Percentiles rank a stretch among this genome's conserved stretches.
These are phyloP conservation scores for Limnodromus scolopaceus DNA, from an alignment of 2,797 vertebrate species.

Conservation along the genomic window DNA sequence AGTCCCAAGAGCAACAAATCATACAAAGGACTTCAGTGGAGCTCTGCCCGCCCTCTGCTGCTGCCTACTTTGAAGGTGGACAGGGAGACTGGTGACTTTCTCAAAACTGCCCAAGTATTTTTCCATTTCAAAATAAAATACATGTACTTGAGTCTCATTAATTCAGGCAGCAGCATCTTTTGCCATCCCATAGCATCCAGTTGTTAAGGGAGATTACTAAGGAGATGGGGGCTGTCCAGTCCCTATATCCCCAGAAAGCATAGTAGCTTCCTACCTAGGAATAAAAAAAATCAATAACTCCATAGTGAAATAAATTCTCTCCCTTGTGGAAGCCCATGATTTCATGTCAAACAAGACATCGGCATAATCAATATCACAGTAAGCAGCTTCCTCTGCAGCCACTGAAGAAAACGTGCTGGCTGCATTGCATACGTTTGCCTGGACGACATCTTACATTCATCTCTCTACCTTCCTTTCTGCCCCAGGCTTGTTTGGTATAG, in stretches of 20 bases:
- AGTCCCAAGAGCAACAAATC: background rate
- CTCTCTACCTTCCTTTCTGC: background rate
- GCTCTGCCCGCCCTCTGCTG: background rate
- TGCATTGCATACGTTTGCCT: background rate
- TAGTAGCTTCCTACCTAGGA: background rate
- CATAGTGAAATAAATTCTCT: background rate
- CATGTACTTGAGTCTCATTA: background rate
- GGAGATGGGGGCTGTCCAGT: background rate
- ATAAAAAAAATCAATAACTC: background rate
- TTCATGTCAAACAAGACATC: background rate
- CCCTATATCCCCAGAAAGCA: background rate
- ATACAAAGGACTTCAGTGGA: background rate
- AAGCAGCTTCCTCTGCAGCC: background rate
- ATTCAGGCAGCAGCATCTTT: background rate
- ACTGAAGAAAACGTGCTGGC: background rate
- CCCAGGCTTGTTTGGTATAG: conserved; percentile 66
- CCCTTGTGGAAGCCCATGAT: background rate
- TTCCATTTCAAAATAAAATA: background rate
- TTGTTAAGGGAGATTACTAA: background rate
- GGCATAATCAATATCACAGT: accelerated
- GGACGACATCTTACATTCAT: background rate
- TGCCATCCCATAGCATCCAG: background rate
- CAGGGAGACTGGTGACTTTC: background rate
- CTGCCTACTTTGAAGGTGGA: background rate
- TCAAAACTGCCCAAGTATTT: background rate